These are phyloP conservation scores for Lycaena phlaeas DNA, from an alignment of 2,888 invertebrate genomes.

Conservation along the genomic window DNA sequence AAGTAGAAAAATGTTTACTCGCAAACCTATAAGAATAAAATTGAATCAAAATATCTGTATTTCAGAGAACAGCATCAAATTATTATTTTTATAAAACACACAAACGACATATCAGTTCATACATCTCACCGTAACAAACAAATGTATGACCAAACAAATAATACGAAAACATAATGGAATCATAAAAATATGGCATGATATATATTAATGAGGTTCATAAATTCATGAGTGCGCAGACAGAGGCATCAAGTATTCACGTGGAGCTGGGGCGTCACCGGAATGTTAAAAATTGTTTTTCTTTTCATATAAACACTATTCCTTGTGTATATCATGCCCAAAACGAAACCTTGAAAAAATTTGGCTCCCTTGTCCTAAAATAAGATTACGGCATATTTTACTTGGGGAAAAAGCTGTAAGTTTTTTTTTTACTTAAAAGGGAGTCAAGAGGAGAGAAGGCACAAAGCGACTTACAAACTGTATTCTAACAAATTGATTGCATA, in stretches of 20 bases:
- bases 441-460: no score
- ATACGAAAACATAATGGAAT: constrained; percentile 19
- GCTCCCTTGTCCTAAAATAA: neutral
- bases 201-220: constrained; percentile 47
- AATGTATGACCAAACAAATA: constrained; percentile 17
- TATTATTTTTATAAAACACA: neutral
- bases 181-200: constrained; percentile 24
- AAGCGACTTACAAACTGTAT: no score
- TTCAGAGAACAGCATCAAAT: no score
- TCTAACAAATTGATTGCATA: no score
- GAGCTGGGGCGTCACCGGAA: constrained; percentile 34
- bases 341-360: neutral
- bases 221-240: constrained; percentile 32
- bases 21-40: no score
- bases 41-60: no score
- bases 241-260: constrained; percentile 36
- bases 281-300: constrained; percentile 44
- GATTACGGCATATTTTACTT: no score
- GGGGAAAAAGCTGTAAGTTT: no score
- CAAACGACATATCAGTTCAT: neutral
- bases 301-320: constrained; percentile 22
- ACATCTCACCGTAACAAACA: constrained; percentile 7
- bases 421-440: no score
- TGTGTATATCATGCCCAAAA: constrained; percentile 3
- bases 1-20: no score